Evolutionary conservation across 2,113 vertebrate genomes (phyloP).

Genomic region (Rhinolophus sinicus): DNA sequence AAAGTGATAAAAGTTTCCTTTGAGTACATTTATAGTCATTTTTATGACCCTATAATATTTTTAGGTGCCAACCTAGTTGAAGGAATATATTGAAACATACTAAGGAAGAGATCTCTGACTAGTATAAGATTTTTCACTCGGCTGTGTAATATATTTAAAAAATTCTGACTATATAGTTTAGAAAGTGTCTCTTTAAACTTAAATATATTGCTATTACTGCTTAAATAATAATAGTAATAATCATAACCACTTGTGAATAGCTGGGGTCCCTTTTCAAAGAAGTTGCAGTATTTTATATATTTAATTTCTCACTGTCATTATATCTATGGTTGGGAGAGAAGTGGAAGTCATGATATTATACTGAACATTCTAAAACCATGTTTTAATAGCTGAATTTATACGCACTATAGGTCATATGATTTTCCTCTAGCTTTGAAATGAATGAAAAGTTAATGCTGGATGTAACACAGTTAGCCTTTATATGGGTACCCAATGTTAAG

Average conservation of each 20-base stretch:
- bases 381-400: slow-evolving; percentile 24
- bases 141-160: background rate
- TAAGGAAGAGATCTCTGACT: background rate
- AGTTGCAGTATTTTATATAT: background rate
- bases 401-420: background rate
- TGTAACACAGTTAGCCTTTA: background rate
- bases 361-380: background rate
- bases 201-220: background rate
- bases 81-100: slow-evolving; percentile 25
- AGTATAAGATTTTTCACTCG: background rate
- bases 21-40: slow-evolving; percentile 60
- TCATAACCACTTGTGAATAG: background rate
- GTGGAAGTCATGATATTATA: background rate
- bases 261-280: background rate
- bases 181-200: slow-evolving; percentile 43
- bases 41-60: slow-evolving; percentile 75
- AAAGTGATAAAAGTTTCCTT: slow-evolving; percentile 66
- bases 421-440: slow-evolving; percentile 33
- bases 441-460: background rate
- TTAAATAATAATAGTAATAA: background rate
- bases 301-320: background rate
- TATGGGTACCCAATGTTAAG: background rate
- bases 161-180: slow-evolving; percentile 10
- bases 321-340: background rate
- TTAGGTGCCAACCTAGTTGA: slow-evolving; percentile 44